Evolutionary conservation across 1,140 invertebrate genomes (phyloP), one percentile per base, ranked within the genome.

Genomic region (Atta texana): DNA sequence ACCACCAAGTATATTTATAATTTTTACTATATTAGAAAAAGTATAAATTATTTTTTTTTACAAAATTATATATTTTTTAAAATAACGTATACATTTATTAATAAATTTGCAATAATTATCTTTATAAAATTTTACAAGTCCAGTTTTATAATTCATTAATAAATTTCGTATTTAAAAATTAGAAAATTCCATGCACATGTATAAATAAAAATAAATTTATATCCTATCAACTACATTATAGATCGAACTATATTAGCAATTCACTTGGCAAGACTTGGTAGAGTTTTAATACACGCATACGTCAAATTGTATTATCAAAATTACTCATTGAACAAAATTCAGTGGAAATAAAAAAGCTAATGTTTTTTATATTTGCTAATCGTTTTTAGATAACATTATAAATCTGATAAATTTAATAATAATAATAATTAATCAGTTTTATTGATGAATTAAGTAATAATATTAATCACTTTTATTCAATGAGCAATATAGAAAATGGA

Each of bases 401-500:
- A 77, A 68, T 8, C n/a, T 14, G 10, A 31, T 24, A 34, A 85
- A 34, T 80, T 51, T 86, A 49, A 59, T 12, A 49, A 39, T 69
- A 82, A 21, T 55, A 44, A 55, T 64, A 51, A 6, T 34, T 34
- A 34, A 34, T 34, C 31, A 34, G 31, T 34, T 34, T 34, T 34
- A 34, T 34, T 14, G 10, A 31, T 24, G 18, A 85, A 34, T 80
- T 51, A 59, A 86, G 16, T 12, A 49, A 39, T 69, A 72, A 21
- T 55, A 44, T 66, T 64, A 51, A 7, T 51, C 16, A 64, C 1
- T 63, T 74, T 63, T 51, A 78, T 87, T 71, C 86, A 75, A 89
- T 87, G 85, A 89, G 80, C 31, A 87, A 84, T 87, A 34, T 28
- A 68, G 49, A 44, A 72, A 84, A 89, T 64, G 75, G 44, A 69